Percentiles rank a stretch among this genome's conserved stretches.
These are phyloP conservation scores for Sebastes umbrosus DNA, from an alignment of 2,797 vertebrate genomes.

Conservation along the genomic window DNA sequence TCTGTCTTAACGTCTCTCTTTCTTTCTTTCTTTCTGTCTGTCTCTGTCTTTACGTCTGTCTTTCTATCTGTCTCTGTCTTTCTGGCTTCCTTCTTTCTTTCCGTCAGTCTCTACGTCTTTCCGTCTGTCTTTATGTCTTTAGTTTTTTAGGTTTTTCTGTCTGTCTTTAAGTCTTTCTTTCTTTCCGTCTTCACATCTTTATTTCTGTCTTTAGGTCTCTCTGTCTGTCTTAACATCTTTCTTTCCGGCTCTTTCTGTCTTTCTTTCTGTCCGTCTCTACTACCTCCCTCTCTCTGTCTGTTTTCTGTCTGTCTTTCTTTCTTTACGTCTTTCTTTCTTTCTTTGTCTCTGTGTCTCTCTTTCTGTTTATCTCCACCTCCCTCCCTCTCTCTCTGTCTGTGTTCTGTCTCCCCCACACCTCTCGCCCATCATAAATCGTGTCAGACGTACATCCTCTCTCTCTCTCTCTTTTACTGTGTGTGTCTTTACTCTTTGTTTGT, in stretches of 20 bases:
- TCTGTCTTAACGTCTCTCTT: neutral
- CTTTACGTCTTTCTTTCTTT: no score
- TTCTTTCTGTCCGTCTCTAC: neutral
- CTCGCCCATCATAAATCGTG: constrained; percentile 63
- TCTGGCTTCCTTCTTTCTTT: neutral
- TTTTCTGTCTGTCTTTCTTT: neutral
- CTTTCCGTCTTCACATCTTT: neutral
- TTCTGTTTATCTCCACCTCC: neutral
- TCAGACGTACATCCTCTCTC: constrained; percentile 27
- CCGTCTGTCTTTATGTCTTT: neutral
- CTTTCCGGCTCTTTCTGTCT: neutral
- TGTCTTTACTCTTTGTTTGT: constrained; percentile 70
- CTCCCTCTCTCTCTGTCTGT: constrained; percentile 13
- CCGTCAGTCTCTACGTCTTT: neutral
- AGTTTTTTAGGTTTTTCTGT: neutral
- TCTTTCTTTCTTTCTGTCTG: no score
- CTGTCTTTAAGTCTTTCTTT: neutral
- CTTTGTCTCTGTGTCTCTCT: neutral
- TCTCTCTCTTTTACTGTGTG: neutral
- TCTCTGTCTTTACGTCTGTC: neutral
- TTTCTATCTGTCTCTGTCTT: neutral
- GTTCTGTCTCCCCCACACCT: constrained; percentile 37
- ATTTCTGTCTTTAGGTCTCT: neutral
- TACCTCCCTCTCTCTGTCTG: no score
- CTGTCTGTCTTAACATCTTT: neutral